Evolutionary conservation across 2,888 invertebrate species (phyloP).

Genomic region (Ormyrus nitidulus): DNA sequence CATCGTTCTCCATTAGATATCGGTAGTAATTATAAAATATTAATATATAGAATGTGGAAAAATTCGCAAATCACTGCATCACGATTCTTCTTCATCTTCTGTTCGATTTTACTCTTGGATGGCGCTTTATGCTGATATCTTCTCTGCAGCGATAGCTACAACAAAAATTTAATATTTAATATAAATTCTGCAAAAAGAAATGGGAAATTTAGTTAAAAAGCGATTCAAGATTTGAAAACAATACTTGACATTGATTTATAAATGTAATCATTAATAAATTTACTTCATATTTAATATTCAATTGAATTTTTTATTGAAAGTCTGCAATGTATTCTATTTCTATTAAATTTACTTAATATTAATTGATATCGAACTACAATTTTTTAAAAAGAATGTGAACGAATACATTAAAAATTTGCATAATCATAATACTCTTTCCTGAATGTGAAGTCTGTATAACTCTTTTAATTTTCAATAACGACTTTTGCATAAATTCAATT

Average conservation of each 20-base stretch:
- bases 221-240: not conserved
- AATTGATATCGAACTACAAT: too few species aligned
- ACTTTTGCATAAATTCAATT: too few species aligned
- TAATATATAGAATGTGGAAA: conserved; percentile 71
- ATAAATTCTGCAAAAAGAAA: too few species aligned
- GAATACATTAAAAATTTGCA: too few species aligned
- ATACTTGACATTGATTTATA: not conserved
- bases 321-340: too few species aligned
- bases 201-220: too few species aligned
- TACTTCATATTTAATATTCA: not conserved
- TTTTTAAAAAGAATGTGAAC: too few species aligned
- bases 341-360: too few species aligned
- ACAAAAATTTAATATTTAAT: conserved; percentile 4
- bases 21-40: conserved; percentile 66
- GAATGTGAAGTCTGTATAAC: too few species aligned
- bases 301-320: not conserved
- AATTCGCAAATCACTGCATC: conserved; percentile 65
- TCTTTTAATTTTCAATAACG: too few species aligned
- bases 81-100: conserved; percentile 57
- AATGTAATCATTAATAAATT: not conserved
- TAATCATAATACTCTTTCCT: too few species aligned
- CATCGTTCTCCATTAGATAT: conserved; percentile 49
- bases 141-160: conserved; percentile 73
- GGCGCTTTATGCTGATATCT: conserved; percentile 69
- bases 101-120: conserved; percentile 26